Percentiles rank a stretch among this genome's conserved stretches.
phyloP scores from a whole-genome alignment of 2,888 invertebrate genomes.

The Linhomoeus sp. region DNA sequence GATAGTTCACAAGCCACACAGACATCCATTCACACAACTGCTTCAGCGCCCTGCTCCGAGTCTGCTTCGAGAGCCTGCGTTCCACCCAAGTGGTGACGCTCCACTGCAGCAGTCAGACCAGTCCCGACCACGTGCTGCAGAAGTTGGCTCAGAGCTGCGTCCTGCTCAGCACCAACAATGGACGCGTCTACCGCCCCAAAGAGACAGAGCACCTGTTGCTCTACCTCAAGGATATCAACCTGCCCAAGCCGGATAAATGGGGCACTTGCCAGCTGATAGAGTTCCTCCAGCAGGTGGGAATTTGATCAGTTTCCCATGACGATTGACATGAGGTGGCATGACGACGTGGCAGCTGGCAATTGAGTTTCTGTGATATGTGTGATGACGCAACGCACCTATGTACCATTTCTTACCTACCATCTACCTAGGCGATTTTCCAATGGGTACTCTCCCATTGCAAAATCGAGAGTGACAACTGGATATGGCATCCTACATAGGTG shows the following conservation, averaged over 20 bases:
- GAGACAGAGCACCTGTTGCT: conserved; percentile 50
- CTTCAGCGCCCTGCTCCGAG: conserved; percentile 39
- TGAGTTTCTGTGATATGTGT: no score
- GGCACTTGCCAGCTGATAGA: conserved; percentile 64
- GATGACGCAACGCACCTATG: no score
- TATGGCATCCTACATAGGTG: no score
- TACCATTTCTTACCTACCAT: no score
- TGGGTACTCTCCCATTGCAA: no score
- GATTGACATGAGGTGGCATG: no score
- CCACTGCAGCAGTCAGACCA: conserved; percentile 65
- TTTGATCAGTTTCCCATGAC: no score
- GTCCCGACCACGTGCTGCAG: conserved; percentile 55
- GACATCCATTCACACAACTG: no score
- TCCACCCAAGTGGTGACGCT: conserved; percentile 51
- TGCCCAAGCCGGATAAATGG: conserved; percentile 63
- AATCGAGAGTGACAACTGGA: no score
- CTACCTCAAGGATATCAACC: conserved; percentile 58
- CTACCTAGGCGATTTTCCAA: no score
- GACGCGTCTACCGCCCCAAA: conserved; percentile 55
- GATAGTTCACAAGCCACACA: no score
- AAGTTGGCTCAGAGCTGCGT: conserved; percentile 62
- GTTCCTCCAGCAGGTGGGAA: conserved; percentile 69
- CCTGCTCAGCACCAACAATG: conserved; percentile 48
- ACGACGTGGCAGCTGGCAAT: no score
- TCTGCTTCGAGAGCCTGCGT: conserved; percentile 47